phyloP scores from a whole-genome alignment of 2,888 invertebrate species.

The Scaptomyza flava region DNA sequence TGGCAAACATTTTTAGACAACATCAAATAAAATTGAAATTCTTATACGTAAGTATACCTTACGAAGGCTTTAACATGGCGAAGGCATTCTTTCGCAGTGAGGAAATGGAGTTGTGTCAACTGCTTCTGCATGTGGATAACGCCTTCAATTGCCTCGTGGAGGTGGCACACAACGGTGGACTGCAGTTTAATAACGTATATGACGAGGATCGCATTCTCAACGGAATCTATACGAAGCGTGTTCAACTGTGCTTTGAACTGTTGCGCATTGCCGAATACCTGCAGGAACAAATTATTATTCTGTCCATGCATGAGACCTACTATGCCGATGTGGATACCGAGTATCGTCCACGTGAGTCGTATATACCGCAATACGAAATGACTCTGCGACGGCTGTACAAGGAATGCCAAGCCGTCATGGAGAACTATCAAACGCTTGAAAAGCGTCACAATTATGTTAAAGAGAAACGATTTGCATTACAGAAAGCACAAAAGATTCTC shows the following conservation, averaged over 20 bases:
- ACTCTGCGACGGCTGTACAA: constrained; percentile 45
- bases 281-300: constrained; percentile 48
- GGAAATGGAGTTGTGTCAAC: constrained; percentile 76
- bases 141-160: constrained; percentile 79
- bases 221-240: constrained; percentile 55
- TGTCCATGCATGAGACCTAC: constrained; percentile 45
- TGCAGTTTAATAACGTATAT: constrained; percentile 77
- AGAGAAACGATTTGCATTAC: constrained; percentile 68
- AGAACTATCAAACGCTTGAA: constrained; percentile 51
- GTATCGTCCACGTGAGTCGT: constrained; percentile 60
- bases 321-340: constrained; percentile 65
- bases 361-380: constrained; percentile 55
- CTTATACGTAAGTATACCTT: neutral
- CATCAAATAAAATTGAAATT: neutral
- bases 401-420: constrained; percentile 59
- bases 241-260: constrained; percentile 69
- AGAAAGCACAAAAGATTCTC: constrained; percentile 63
- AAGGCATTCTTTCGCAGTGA: constrained; percentile 82
- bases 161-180: constrained; percentile 74
- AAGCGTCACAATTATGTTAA: constrained; percentile 39
- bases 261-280: constrained; percentile 62
- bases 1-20: constrained; percentile 2
- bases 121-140: constrained; percentile 76
- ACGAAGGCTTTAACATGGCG: constrained; percentile 20
- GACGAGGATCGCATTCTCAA: constrained; percentile 60